phyloP scores from a whole-genome alignment of 1,140 invertebrate genomes.

The Lutraria rhynchaena region DNA sequence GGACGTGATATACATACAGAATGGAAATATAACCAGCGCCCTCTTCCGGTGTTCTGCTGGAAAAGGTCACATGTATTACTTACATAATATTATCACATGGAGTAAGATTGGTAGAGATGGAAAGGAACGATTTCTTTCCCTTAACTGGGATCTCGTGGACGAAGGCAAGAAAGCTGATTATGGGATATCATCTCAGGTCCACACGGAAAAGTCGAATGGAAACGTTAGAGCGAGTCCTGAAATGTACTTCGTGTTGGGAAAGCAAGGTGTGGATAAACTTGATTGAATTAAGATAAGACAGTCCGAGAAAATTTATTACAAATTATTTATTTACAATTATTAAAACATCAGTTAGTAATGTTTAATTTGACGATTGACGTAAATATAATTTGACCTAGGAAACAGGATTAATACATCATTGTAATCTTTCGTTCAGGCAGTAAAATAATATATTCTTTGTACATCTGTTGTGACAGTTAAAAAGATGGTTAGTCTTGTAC shows the following conservation, averaged over 20 bases:
- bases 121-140: conserved; percentile 33
- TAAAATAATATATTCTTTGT: too few relatives aligned
- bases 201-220: neutral
- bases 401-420: too few relatives aligned
- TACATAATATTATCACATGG: conserved; percentile 50
- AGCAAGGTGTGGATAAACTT: neutral
- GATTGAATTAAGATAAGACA: neutral
- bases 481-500: too few relatives aligned
- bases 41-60: conserved; percentile 37
- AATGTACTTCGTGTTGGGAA: conserved; percentile 41
- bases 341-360: too few relatives aligned
- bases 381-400: too few relatives aligned
- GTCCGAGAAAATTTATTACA: too few relatives aligned
- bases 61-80: conserved; percentile 40
- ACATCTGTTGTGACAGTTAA: too few relatives aligned
- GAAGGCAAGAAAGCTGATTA: conserved; percentile 1
- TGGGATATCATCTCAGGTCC: conserved; percentile 5
- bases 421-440: too few relatives aligned
- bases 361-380: too few relatives aligned
- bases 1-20: conserved; percentile 20
- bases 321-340: too few relatives aligned
- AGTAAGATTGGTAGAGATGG: conserved; percentile 40
- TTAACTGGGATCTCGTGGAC: conserved; percentile 52
- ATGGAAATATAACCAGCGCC: conserved; percentile 38
- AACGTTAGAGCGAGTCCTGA: neutral